phyloP scores from a whole-genome alignment of 2,113 vertebrate species.

The Cynopterus brachyotis region DNA sequence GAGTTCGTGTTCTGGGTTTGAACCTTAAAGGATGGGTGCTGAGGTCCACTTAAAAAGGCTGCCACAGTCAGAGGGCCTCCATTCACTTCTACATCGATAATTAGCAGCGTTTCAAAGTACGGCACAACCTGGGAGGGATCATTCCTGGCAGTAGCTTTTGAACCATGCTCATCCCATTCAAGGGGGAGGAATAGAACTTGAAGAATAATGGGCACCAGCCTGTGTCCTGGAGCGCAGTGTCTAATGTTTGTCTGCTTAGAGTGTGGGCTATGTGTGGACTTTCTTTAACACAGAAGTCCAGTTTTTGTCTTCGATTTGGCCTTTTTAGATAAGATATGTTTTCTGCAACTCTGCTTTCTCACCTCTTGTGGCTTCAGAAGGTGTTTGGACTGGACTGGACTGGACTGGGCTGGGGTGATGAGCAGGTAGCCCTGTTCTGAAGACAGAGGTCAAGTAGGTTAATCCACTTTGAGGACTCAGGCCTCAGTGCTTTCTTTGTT shows the following conservation, averaged over 20 bases:
- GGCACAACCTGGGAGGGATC: neutral
- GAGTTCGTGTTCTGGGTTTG: neutral
- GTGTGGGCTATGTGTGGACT: neutral
- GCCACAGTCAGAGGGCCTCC: neutral
- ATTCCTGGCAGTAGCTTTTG: neutral
- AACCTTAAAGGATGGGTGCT: neutral
- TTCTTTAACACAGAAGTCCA: neutral
- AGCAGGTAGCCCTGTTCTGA: neutral
- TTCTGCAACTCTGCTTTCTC: neutral
- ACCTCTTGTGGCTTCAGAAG: neutral
- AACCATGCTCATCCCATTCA: neutral
- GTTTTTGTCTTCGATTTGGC: neutral
- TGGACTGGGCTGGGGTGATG: neutral
- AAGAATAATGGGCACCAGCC: conserved; percentile 16
- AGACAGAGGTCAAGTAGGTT: neutral
- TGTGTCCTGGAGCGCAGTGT: neutral
- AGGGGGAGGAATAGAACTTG: conserved; percentile 22
- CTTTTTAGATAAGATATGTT: neutral
- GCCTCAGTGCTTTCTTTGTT: neutral
- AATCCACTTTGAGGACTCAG: neutral
- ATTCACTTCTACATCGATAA: neutral
- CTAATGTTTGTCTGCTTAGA: neutral
- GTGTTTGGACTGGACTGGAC: neutral
- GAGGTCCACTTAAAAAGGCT: neutral
- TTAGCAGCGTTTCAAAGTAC: conserved; percentile 22